Conservation (phyloP, 1,140 invertebrate genomes). For the Pentalonia nigronervosa region DNA sequence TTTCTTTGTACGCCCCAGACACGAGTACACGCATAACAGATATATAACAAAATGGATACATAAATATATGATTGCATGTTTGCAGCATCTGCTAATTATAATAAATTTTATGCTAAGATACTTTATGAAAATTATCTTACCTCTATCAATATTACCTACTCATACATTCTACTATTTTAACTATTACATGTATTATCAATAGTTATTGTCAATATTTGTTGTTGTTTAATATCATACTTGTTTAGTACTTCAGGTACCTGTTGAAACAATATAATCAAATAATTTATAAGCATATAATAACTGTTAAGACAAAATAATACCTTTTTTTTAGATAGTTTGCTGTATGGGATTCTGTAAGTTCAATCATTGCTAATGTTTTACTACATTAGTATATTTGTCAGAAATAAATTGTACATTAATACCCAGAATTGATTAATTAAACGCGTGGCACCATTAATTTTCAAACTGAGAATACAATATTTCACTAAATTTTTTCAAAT, state of each 20-base stretch:
- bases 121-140: background rate
- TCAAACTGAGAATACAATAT: background rate
- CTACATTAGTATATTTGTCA: background rate
- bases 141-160: background rate
- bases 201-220: background rate
- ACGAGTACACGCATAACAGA: too few relatives aligned
- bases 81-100: too few relatives aligned
- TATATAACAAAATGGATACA: too few relatives aligned
- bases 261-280: background rate
- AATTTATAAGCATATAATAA: background rate
- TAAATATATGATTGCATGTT: too few relatives aligned
- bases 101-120: too few relatives aligned
- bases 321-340: slow-evolving; percentile 1
- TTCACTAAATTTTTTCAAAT: background rate
- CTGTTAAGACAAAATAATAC: background rate
- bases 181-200: background rate
- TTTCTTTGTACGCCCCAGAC: too few relatives aligned
- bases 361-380: background rate
- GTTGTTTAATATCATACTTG: background rate
- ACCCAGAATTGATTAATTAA: background rate
- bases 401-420: slow-evolving; percentile 2
- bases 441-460: background rate
- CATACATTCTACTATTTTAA: background rate
- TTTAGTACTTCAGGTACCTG: background rate
- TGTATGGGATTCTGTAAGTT: background rate